These are phyloP conservation scores for Serripes groenlandicus DNA, from an alignment of 2,888 invertebrate species.

Conservation along the genomic window DNA sequence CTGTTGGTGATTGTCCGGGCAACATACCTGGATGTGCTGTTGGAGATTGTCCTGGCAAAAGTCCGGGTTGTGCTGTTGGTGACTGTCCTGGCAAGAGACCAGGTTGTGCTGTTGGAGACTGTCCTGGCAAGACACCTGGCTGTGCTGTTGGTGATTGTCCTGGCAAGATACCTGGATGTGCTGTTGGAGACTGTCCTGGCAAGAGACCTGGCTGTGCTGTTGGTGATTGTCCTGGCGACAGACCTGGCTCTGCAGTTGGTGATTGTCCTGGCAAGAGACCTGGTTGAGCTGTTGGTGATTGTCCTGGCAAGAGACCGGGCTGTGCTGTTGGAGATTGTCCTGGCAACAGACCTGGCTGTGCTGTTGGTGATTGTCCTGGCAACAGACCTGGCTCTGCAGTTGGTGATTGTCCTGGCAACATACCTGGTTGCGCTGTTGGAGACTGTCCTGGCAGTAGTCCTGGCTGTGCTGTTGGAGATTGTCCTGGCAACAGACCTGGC, in stretches of 20 bases:
- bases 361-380: constrained; percentile 52
- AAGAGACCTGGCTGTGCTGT: constrained; percentile 38
- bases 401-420: constrained; percentile 43
- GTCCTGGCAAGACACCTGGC: constrained; percentile 43
- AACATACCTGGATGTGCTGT: constrained; percentile 44
- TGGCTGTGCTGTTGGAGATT: too few species aligned
- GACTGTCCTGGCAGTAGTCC: too few species aligned
- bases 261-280: constrained; percentile 31
- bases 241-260: constrained; percentile 58
- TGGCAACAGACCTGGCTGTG: constrained; percentile 30
- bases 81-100: constrained; percentile 34
- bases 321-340: constrained; percentile 60
- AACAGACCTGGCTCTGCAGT: constrained; percentile 38
- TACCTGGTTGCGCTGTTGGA: constrained; percentile 34
- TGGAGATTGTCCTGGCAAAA: constrained; percentile 49
- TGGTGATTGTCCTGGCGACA: constrained; percentile 44
- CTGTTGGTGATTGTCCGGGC: constrained; percentile 52
- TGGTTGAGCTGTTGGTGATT: constrained; percentile 61
- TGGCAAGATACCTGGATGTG: constrained; percentile 41
- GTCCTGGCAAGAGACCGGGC: constrained; percentile 29
- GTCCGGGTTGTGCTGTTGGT: constrained; percentile 56
- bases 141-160: constrained; percentile 53
- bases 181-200: constrained; percentile 49
- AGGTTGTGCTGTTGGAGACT: constrained; percentile 58
- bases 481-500: too few species aligned